A percentile compares a stretch with the other conserved stretches of the same genome.
Evolutionary conservation across 64 coral and sea anemone species (phyloP).

Genomic region (Hydrozoanthus tunicans): DNA sequence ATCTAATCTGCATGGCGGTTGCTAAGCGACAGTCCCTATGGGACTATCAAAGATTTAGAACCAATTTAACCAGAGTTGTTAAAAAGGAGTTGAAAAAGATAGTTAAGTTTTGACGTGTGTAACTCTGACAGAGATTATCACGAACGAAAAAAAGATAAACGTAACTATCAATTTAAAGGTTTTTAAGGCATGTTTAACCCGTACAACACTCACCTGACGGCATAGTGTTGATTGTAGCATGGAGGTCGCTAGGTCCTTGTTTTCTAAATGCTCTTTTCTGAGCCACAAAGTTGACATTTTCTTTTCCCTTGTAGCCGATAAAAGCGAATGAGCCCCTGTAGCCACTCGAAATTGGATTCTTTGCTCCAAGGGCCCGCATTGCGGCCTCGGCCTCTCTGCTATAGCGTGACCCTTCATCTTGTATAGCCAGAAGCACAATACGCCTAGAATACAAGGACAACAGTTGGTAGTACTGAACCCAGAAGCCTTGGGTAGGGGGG

Average conservation of each 20-base stretch:
- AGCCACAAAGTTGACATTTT: constrained; percentile 19
- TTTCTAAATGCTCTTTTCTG: not conserved
- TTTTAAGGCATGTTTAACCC: not conserved
- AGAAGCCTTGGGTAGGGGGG: no score
- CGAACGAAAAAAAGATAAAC: no score
- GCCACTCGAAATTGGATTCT: not conserved
- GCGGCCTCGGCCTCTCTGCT: not conserved
- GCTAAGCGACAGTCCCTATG: no score
- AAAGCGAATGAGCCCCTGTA: constrained; percentile 36
- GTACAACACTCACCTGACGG: not conserved
- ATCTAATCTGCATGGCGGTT: no score
- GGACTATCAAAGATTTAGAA: no score
- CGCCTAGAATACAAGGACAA: not conserved
- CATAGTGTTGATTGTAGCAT: not conserved
- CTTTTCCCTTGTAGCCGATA: constrained; percentile 31
- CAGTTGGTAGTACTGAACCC: no score
- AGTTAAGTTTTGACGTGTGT: no score
- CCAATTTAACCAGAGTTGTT: no score
- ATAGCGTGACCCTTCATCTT: constrained; percentile 4
- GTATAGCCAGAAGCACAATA: constrained; percentile 23
- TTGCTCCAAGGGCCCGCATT: not conserved
- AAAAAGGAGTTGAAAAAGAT: no score
- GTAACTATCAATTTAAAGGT: no score
- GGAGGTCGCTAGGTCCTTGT: not conserved
- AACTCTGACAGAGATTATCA: no score